Conservation (phyloP, 2,113 vertebrate genomes). For the Orientallactaga bullata region DNA sequence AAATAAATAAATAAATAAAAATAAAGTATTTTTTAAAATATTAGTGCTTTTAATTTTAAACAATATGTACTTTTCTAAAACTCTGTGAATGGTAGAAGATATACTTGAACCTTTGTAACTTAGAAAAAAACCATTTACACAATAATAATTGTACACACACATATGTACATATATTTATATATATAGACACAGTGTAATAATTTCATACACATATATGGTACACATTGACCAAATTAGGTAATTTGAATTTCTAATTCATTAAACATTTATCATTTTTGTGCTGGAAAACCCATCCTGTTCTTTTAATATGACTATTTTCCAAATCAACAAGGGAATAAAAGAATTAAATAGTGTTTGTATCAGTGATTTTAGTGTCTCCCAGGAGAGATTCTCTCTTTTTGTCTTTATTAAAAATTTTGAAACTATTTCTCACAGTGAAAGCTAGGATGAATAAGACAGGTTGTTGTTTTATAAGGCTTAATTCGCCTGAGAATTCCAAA, state of each 20-base stretch:
- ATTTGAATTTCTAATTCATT: neutral
- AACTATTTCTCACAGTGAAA: conserved; percentile 7
- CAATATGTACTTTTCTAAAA: neutral
- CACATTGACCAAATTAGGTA: neutral
- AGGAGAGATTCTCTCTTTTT: neutral
- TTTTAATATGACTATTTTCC: neutral
- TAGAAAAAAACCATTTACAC: too few species aligned
- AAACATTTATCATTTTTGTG: neutral
- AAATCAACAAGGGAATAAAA: neutral
- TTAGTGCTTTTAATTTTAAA: too few species aligned
- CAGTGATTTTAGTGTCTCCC: neutral
- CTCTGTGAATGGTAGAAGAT: neutral
- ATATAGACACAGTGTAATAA: neutral
- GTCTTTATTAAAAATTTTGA: conserved; percentile 19
- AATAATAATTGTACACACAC: too few species aligned
- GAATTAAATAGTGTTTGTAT: neutral
- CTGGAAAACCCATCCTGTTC: neutral
- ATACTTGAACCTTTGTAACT: neutral
- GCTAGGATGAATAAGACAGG: neutral
- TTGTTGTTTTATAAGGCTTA: neutral
- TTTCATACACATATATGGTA: neutral
- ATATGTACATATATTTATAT: too few species aligned
- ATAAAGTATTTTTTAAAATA: too few species aligned
- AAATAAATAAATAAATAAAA: too few species aligned
- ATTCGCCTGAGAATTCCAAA: conserved; percentile 5